These are phyloP conservation scores for Dendrolimus kikuchii DNA, from an alignment of 1,140 invertebrate species.

Conservation along the genomic window DNA sequence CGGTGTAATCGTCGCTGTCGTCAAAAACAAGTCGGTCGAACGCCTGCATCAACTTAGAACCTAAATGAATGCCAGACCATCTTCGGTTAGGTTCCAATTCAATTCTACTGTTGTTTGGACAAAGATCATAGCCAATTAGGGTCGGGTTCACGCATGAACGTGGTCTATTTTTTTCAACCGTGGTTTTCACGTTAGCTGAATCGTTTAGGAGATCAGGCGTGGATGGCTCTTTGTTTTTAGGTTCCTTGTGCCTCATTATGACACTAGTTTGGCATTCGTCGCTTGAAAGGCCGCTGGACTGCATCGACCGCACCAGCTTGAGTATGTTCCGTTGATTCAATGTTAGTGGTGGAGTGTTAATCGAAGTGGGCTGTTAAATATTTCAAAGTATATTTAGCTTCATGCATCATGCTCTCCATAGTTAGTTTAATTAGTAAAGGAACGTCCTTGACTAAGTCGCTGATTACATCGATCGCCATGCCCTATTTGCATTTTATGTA, in stretches of 20 bases:
- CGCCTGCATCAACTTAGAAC: conserved; percentile 79
- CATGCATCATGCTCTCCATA: conserved; percentile 56
- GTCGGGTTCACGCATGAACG: conserved; percentile 78
- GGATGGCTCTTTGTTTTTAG: conserved; percentile 61
- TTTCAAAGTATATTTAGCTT: conserved; percentile 54
- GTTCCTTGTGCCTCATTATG: conserved; percentile 67
- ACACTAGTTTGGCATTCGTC: conserved; percentile 71
- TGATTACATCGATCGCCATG: conserved; percentile 28
- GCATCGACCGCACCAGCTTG: conserved; percentile 72
- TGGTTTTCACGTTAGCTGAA: conserved; percentile 67
- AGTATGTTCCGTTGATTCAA: conserved; percentile 73
- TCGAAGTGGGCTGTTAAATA: conserved; percentile 69
- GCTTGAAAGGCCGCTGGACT: conserved; percentile 68
- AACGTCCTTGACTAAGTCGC: conserved; percentile 24
- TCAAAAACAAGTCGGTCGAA: conserved; percentile 80
- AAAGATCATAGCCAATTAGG: conserved; percentile 61
- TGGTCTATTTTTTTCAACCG: conserved; percentile 74
- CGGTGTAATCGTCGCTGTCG: conserved; percentile 82
- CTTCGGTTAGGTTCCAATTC: conserved; percentile 77
- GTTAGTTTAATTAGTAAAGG: conserved; percentile 33
- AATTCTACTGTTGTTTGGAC: conserved; percentile 68
- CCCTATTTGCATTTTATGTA: conserved; percentile 70
- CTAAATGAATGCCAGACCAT: conserved; percentile 82
- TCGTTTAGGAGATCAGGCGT: conserved; percentile 72
- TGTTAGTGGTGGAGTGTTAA: conserved; percentile 67